Evolutionary conservation across 2,113 vertebrate genomes (phyloP), one percentile per base, ranked within the genome.

Genomic region (Hippocampus abdominalis): DNA sequence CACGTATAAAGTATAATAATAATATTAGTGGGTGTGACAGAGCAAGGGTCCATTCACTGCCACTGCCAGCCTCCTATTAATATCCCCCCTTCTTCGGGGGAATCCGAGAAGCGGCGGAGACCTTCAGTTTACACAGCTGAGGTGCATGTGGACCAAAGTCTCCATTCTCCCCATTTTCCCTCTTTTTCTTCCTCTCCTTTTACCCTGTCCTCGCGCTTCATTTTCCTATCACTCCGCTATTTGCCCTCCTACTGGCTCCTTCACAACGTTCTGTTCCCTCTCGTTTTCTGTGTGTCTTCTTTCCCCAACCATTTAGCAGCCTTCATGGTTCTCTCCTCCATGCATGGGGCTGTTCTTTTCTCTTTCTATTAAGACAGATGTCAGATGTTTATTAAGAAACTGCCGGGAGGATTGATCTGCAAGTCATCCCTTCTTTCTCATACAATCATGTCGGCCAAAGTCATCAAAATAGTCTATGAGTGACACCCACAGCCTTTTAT

Each of bases 61-160:
- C 71, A 51, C 79, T 91, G 92, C 92, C 92, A 92, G 88, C 88
- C 88, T 91, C 89, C 90, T 91, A 92, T 92, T 92, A 92, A 93
- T 93, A 92, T 92, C 89, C 85, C 86, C 62, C 90, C 90, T 87
- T 91, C 88, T 91, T 92, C 75, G 64, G 85, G 91, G 91, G 89
- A 93, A 91, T 89, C 86, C 64, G 89, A 93, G 91, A 92, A 86
- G 88, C 89, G 86, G 88, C 85, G 75, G 81, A 83, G 82, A 87
- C 85, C 82, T 89, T 88, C 87, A 91, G 92, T 93, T 93, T 93
- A 93, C 92, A 93, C 92, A 93, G 92, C 92, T 93, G 92, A 93
- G 87, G 78, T 89, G 87, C 92, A 93, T 93, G 91, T 93, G 92
- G 86, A 89, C 61, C 51, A 90, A 90, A 85, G 77, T 78, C 83